A percentile compares a stretch with the other conserved stretches of the same genome.
phyloP scores from a whole-genome alignment of 2,888 invertebrate genomes.

The Willowsia nigromaculata region DNA sequence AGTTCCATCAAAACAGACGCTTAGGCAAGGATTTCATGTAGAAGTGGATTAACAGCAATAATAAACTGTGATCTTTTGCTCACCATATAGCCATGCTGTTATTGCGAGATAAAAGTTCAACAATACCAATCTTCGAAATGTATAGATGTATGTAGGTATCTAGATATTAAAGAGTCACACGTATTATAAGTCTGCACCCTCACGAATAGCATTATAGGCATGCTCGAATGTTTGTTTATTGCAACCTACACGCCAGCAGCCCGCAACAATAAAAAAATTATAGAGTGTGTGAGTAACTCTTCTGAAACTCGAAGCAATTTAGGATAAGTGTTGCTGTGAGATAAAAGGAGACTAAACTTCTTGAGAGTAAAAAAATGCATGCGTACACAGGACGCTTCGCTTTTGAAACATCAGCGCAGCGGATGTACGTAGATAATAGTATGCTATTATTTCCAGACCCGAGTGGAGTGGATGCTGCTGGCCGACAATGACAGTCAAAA shows the following conservation, averaged over 20 bases:
- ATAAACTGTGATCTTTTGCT: too few species aligned
- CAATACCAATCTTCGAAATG: too few species aligned
- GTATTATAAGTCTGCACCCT: too few species aligned
- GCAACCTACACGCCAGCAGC: neutral
- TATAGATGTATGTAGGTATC: too few species aligned
- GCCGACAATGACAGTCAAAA: neutral
- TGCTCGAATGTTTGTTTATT: slow-evolving; percentile 1
- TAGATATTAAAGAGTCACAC: too few species aligned
- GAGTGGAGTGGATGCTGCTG: neutral
- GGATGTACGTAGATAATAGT: slow-evolving; percentile 9
- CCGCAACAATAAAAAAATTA: slow-evolving; percentile 1
- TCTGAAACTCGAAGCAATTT: neutral
- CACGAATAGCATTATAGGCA: too few species aligned
- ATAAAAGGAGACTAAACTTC: slow-evolving; percentile 18
- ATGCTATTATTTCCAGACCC: neutral
- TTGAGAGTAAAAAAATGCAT: neutral
- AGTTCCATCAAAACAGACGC: too few species aligned
- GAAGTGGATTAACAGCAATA: too few species aligned
- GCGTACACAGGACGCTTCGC: slow-evolving; percentile 25
- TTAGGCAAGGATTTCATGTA: too few species aligned
- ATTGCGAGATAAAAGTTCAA: too few species aligned
- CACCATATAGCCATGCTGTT: too few species aligned
- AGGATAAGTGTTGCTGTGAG: neutral
- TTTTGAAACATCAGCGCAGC: slow-evolving; percentile 30
- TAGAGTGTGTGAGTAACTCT: neutral